Conservation (phyloP, 2,888 invertebrate genomes). For the Idaea straminata region DNA sequence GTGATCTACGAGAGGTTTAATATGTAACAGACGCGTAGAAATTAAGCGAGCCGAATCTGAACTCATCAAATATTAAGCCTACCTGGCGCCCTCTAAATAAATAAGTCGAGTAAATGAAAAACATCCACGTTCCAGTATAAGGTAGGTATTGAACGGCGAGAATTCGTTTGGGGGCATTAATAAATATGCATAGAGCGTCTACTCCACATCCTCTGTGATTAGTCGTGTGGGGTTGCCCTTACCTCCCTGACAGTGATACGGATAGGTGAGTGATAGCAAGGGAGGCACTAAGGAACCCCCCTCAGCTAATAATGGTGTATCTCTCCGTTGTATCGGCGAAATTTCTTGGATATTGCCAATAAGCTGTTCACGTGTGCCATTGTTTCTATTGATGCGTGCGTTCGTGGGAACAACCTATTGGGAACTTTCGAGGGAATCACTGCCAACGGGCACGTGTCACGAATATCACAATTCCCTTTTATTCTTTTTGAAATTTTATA, state of each 20-base stretch:
- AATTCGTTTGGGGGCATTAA: conserved; percentile 70
- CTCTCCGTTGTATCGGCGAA: conserved; percentile 70
- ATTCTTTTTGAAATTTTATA: not conserved
- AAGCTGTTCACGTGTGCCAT: conserved; percentile 71
- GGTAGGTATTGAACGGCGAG: conserved; percentile 62
- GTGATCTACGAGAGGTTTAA: conserved; percentile 55
- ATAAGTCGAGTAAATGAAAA: conserved; percentile 75
- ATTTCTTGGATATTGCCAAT: conserved; percentile 78
- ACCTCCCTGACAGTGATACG: conserved; percentile 60
- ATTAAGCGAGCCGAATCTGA: conserved; percentile 68
- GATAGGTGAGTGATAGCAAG: conserved; percentile 78
- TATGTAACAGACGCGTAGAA: conserved; percentile 53
- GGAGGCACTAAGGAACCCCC: conserved; percentile 69
- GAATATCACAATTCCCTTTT: not conserved
- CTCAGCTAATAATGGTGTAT: conserved; percentile 73
- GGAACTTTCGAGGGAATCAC: conserved; percentile 19
- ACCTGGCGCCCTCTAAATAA: conserved; percentile 71
- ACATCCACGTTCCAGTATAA: conserved; percentile 55
- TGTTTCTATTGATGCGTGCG: conserved; percentile 63
- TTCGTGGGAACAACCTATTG: conserved; percentile 26
- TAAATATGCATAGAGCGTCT: conserved; percentile 80
- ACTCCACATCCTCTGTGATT: conserved; percentile 78
- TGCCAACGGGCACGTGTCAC: conserved; percentile 1
- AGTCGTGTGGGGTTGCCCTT: conserved; percentile 60
- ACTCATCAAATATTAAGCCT: conserved; percentile 76